Evolutionary conservation across 2,888 invertebrate species (phyloP).

Genomic region (Meghimatium bilineatum): DNA sequence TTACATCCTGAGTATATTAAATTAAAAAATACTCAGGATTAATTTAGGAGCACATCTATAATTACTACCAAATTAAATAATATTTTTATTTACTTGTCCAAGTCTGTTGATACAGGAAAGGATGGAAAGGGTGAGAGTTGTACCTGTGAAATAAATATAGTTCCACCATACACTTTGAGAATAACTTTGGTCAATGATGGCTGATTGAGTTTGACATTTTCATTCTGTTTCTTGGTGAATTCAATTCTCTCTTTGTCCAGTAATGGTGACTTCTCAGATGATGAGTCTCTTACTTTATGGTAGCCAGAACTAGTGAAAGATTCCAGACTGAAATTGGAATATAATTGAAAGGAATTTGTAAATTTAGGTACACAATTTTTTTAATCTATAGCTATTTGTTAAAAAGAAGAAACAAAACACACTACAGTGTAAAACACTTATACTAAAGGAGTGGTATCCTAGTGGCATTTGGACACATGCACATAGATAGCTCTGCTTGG

Average conservation of each 20-base stretch:
- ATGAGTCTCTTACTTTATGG: not conserved
- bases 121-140: too few species aligned
- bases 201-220: slow-evolving; percentile 17
- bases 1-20: too few species aligned
- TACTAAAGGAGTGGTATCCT: too few species aligned
- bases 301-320: slow-evolving; percentile 27
- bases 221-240: slow-evolving; percentile 15
- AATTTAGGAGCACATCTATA: too few species aligned
- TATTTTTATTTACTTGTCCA: too few species aligned
- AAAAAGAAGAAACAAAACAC: not conserved
- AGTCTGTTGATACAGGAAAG: too few species aligned
- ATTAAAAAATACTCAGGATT: too few species aligned
- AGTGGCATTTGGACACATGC: too few species aligned
- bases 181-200: slow-evolving; percentile 43
- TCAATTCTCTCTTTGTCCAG: slow-evolving; percentile 21
- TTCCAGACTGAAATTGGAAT: slow-evolving; percentile 8
- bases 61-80: too few species aligned
- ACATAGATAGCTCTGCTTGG: too few species aligned
- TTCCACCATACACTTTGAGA: slow-evolving; percentile 46
- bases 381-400: not conserved
- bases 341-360: not conserved
- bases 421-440: too few species aligned
- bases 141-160: slow-evolving; percentile 42
- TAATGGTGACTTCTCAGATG: slow-evolving; percentile 26
- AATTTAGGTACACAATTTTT: not conserved